Base-by-base conservation (phyloP, 2,888 invertebrate species). In the Entomobrya multifasciata region DNA sequence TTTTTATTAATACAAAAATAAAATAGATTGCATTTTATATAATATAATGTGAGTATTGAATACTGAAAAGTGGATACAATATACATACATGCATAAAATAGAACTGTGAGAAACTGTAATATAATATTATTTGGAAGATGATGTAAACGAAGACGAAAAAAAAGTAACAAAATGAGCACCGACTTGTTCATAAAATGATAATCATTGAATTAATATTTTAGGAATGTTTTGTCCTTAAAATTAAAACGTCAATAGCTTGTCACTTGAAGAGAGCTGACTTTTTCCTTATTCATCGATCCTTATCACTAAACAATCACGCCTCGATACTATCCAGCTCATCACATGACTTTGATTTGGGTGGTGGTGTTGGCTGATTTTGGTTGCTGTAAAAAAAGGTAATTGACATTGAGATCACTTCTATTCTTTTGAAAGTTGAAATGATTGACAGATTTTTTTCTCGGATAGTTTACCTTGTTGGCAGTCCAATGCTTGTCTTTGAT, bases 281-380 rank as follows among this genome's bases (percentile, higher is more conserved):
- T 62, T 6, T 30, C 30, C n/a, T 30, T 13, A 15, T 60, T 60
- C n/a, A 10, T 22, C 57, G 4, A 20, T 60, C 22, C 36, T 13
- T 17, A n/a, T n/a, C n/a, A n/a, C n/a, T n/a, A n/a, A n/a, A n/a
- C n/a, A n/a, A n/a, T 72, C 15, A 85, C 41, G 86, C 82, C 65
- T 91, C 91, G 57, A 90, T 88, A 78, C 90, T 92, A 87, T 93
- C 92, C 89, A 93, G 91, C 87, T 92, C 92, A 90, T 93, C 93
- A 90, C 93, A 93, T 11, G 92, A 93, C 89, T 92, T 92, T 55
- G 93, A 93, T 90, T 92, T 93, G 36, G 36, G 36, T 6, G 36
- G 36, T 89, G 91, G 92, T 41, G 79, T 79, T 11, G 85, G 74
- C 3, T 11, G 10, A 4, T 25, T 57, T 22, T 22, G 10, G 27